A percentile compares a stretch with the other conserved stretches of the same genome.
Evolutionary conservation across 2,797 vertebrate species (phyloP).

Genomic region (Falco rusticolus): DNA sequence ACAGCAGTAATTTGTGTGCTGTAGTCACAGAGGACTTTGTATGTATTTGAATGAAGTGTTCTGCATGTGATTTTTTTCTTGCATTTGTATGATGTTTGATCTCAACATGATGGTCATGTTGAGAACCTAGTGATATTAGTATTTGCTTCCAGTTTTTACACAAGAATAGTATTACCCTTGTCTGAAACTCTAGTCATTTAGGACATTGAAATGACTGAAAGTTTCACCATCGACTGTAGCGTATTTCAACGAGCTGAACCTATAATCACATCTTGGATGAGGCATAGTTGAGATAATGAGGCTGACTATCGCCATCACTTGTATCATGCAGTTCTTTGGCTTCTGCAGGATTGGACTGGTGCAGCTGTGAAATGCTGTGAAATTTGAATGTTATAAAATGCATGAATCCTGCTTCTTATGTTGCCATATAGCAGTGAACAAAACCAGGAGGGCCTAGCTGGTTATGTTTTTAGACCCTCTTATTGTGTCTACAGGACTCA

Average conservation of each 20-base stretch:
- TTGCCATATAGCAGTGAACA: not conserved
- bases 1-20: not conserved
- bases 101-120: not conserved
- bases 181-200: not conserved
- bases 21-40: slow-evolving; percentile 1
- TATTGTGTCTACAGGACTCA: not conserved
- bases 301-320: not conserved
- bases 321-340: not conserved
- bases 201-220: not conserved
- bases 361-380: not conserved
- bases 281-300: not conserved
- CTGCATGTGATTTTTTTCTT: not conserved
- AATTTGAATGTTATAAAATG: not conserved
- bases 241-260: not conserved
- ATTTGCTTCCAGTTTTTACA: not conserved
- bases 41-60: not conserved
- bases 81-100: not conserved
- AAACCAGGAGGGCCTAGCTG: not conserved
- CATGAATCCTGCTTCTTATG: not conserved
- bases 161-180: not conserved
- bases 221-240: not conserved
- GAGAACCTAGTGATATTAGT: not conserved
- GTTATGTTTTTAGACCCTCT: not conserved
- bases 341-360: not conserved
- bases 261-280: not conserved